These are phyloP conservation scores for Melanotaenia duboulayi DNA, from an alignment of 2,113 vertebrate genomes.

Conservation along the genomic window DNA sequence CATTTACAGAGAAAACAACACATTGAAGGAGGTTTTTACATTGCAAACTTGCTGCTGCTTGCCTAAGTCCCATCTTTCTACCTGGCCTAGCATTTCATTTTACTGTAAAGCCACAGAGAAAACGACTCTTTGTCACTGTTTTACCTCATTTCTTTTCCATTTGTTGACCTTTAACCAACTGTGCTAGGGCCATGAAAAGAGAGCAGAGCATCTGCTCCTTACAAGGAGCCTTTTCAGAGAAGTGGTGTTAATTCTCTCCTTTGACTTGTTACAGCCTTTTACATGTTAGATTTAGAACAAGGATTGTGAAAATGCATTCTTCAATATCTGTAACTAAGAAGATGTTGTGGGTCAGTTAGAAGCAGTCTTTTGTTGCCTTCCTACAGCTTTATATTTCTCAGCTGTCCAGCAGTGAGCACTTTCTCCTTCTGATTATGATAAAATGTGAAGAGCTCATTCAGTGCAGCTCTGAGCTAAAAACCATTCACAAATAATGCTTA, in stretches of 20 bases:
- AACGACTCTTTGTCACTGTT: constrained; percentile 20
- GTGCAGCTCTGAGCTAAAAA: constrained; percentile 7
- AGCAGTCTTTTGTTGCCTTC: background rate
- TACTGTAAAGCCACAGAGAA: constrained; percentile 19
- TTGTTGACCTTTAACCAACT: constrained; percentile 51
- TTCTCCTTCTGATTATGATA: background rate
- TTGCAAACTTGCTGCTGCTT: background rate
- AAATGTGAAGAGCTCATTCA: background rate
- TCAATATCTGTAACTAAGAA: background rate
- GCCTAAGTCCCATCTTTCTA: constrained; percentile 9
- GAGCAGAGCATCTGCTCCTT: constrained; percentile 52
- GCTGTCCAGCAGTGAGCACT: constrained; percentile 43
- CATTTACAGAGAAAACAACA: constrained; percentile 4
- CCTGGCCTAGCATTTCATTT: constrained; percentile 38
- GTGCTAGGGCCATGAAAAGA: constrained; percentile 17
- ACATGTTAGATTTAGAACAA: constrained; percentile 5
- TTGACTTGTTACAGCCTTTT: constrained; percentile 7
- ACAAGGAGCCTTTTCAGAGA: constrained; percentile 58
- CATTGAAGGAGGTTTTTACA: background rate
- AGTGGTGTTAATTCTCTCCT: background rate
- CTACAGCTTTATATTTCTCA: constrained; percentile 30
- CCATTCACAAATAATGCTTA: constrained; percentile 18
- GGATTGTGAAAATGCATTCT: background rate
- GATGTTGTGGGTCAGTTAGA: background rate
- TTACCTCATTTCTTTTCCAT: constrained; percentile 44